Evolutionary conservation across 2,797 vertebrate species (phyloP).

Genomic region (Rhinogobio ventralis): DNA sequence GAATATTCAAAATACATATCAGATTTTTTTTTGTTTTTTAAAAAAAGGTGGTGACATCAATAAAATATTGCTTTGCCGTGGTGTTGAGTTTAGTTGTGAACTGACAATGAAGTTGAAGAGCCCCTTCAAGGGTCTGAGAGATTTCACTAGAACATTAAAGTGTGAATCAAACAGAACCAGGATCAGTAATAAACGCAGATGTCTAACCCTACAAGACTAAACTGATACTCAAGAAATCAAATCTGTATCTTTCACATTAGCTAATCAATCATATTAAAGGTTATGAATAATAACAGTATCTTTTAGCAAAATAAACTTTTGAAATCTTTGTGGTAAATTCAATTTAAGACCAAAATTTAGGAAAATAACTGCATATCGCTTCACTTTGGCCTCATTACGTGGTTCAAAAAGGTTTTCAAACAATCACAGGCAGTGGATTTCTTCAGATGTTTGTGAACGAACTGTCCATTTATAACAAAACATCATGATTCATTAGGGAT

Average conservation of each 20-base stretch:
- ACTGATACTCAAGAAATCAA: constrained; percentile 17
- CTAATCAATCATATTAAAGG: constrained; percentile 6
- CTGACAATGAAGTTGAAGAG: background rate
- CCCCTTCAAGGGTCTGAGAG: background rate
- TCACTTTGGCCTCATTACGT: background rate
- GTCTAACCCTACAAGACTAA: constrained; percentile 1
- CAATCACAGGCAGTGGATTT: background rate
- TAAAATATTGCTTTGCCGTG: constrained; percentile 74
- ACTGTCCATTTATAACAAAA: background rate
- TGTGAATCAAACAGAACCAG: constrained; percentile 10
- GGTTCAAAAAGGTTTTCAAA: constrained; percentile 23
- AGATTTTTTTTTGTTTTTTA: constrained; percentile 59
- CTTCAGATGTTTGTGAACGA: background rate
- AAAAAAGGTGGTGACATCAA: constrained; percentile 59
- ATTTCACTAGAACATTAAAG: background rate
- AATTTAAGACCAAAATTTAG: constrained; percentile 9
- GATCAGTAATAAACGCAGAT: background rate
- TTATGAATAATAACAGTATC: constrained; percentile 13
- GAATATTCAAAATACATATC: constrained; percentile 80
- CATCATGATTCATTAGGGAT: background rate
- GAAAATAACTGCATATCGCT: background rate
- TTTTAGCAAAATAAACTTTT: constrained; percentile 38
- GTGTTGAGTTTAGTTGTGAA: constrained; percentile 12
- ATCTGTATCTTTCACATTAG: constrained; percentile 24
- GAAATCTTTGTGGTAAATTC: background rate